These are phyloP conservation scores for Lathronympha strigana DNA, from an alignment of 2,888 invertebrate genomes.

Conservation along the genomic window DNA sequence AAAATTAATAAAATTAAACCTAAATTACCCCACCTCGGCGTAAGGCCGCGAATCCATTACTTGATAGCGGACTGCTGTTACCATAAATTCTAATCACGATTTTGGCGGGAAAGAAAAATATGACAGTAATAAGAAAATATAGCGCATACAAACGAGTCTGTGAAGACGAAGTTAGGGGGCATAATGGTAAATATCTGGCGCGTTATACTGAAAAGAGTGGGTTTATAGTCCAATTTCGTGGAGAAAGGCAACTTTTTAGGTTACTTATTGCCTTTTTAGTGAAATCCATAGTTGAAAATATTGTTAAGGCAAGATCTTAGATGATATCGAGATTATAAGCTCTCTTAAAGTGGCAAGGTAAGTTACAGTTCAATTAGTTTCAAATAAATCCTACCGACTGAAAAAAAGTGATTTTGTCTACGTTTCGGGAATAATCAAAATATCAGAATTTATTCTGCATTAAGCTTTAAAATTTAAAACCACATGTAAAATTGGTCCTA, in stretches of 20 bases:
- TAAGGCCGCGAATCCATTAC: slow-evolving; percentile 29
- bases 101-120: slow-evolving; percentile 63
- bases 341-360: too few species aligned
- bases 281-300: too few species aligned
- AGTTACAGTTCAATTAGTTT: too few species aligned
- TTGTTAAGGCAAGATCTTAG: too few species aligned
- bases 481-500: too few species aligned
- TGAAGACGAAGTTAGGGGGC: slow-evolving; percentile 9
- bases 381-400: too few species aligned
- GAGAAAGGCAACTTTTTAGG: background rate
- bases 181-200: slow-evolving; percentile 13
- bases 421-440: too few species aligned
- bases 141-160: slow-evolving; percentile 25
- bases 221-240: background rate
- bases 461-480: too few species aligned
- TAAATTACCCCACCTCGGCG: slow-evolving; percentile 3
- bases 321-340: too few species aligned
- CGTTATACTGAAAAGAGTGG: background rate
- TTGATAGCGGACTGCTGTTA: slow-evolving; percentile 47
- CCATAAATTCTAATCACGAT: slow-evolving; percentile 73
- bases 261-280: slow-evolving; percentile 1
- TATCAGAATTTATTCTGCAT: too few species aligned
- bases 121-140: slow-evolving; percentile 58
- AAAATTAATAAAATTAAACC: slow-evolving; percentile 25
- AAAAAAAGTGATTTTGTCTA: too few species aligned